phyloP scores from a whole-genome alignment of 2,113 vertebrate genomes.

The Pygoscelis antarcticus region DNA sequence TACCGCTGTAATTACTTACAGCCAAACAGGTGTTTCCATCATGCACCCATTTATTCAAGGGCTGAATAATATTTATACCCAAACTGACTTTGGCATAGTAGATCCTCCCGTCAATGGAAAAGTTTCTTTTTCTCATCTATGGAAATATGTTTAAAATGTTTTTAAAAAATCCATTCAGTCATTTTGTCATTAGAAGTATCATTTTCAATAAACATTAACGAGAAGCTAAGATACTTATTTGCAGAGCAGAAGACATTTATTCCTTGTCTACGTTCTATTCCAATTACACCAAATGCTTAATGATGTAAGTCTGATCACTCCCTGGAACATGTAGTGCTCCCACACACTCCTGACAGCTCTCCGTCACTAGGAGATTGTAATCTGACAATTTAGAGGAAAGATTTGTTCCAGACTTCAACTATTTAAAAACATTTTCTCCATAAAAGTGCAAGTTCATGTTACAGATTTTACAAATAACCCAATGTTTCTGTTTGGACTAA shows the following conservation, averaged over 20 bases:
- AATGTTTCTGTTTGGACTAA: not conserved
- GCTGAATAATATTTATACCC: not conserved
- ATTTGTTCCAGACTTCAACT: not conserved
- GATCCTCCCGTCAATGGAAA: not conserved
- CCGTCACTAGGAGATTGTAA: not conserved
- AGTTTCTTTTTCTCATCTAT: not conserved
- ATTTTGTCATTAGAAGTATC: not conserved
- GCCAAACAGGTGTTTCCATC: not conserved
- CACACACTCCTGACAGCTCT: not conserved
- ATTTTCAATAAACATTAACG: constrained; percentile 4
- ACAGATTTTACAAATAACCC: not conserved
- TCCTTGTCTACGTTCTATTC: not conserved
- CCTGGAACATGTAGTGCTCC: not conserved
- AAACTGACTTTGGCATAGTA: not conserved
- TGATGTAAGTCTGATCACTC: not conserved
- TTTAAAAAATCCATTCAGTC: not conserved
- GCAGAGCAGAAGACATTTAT: constrained; percentile 21
- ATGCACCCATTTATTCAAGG: not conserved
- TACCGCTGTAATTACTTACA: not conserved
- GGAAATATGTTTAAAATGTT: not conserved
- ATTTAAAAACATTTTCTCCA: not conserved
- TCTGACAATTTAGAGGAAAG: not conserved
- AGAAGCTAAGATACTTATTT: constrained; percentile 8
- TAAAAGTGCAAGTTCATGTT: not conserved
- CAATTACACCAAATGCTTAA: constrained; percentile 27